Percentiles rank a stretch among this genome's conserved stretches.
Evolutionary conservation across 2,888 invertebrate species (phyloP).

Genomic region (Chymomyza fuscimana): DNA sequence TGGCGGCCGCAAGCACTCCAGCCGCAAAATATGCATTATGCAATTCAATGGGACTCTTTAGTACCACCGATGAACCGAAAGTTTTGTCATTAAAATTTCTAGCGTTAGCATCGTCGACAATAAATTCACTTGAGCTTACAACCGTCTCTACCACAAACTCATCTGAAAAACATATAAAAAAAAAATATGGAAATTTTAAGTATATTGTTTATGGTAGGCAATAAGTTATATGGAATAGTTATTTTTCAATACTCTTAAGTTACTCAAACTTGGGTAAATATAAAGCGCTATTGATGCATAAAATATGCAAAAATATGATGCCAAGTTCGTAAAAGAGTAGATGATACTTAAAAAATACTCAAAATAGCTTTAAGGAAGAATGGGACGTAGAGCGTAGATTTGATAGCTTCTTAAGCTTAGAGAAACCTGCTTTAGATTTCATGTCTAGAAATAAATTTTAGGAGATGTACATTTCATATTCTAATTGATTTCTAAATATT

Average conservation of each 20-base stretch:
- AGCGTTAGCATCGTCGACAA: slow-evolving; percentile 79
- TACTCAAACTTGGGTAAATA: not conserved
- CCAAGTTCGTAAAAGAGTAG: too few species aligned
- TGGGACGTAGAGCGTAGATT: too few species aligned
- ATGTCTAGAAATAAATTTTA: too few species aligned
- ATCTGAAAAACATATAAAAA: slow-evolving; percentile 80
- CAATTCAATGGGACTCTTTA: slow-evolving; percentile 82
- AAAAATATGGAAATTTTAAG: slow-evolving; percentile 7
- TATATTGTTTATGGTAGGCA: not conserved
- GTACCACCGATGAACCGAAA: slow-evolving; percentile 78
- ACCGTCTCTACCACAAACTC: slow-evolving; percentile 87
- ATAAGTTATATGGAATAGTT: not conserved
- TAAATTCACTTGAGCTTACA: slow-evolving; percentile 80
- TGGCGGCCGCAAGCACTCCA: slow-evolving; percentile 87
- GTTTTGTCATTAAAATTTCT: slow-evolving; percentile 80
- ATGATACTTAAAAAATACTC: too few species aligned
- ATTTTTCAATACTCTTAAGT: not conserved
- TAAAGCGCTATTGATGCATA: not conserved
- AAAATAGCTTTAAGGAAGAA: too few species aligned
- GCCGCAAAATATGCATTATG: slow-evolving; percentile 90
- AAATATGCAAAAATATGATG: too few species aligned
- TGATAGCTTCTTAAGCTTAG: too few species aligned
- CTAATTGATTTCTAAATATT: too few species aligned
- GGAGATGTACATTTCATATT: too few species aligned
- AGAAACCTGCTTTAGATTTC: too few species aligned